Evolutionary conservation across 2,113 vertebrate species (phyloP), one percentile per base, ranked within the genome.

Genomic region (Phrynosoma platyrhinos): DNA sequence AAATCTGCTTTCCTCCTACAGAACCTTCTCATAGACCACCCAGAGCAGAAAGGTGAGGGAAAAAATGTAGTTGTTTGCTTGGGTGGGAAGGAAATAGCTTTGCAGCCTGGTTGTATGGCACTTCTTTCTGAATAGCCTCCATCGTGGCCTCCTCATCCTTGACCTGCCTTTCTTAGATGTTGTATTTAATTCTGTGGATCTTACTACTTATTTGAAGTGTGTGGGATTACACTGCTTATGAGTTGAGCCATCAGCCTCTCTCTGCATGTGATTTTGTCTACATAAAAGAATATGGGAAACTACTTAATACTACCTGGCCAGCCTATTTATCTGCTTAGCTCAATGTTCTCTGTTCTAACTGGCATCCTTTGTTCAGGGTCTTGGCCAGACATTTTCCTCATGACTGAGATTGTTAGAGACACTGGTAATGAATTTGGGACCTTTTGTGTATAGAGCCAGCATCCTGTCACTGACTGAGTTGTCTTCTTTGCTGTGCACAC

Each of bases 1-100:
- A 99, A 99, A 94, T 98, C 98, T 0, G 97, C 98, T 0, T 98
- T 99, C 89, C 96, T 99, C 81, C 95, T 99, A 83, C 97, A 98
- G 88, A 98, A 97, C 93, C 96, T 99, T 84, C 95, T 99, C 84
- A 96, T 93, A 27, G 97, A 97, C 83, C 97, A 98, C 90, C 97
- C 98, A 0, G 98, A 98, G 21, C 97, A 98, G 88, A 98, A 97
- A 98, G 98, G 98, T 98, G 81, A 89, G n/a, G 81, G 69, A 40
- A 36, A 36, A 5, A 32, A 42, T 84, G 20, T 14, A 0, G 55
- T 66, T 4, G 18, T 52, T 5, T 20, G 9, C n/a, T 58, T 32
- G 52, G 32, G n/a, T 9, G 32, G 30, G 23, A 30, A 32, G 79
- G 14, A 53, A 58, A 16, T 58, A 18, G 42, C 25, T 78, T 1